Conservation (phyloP, 2,797 vertebrate species). For the Calcarius lapponicus region DNA sequence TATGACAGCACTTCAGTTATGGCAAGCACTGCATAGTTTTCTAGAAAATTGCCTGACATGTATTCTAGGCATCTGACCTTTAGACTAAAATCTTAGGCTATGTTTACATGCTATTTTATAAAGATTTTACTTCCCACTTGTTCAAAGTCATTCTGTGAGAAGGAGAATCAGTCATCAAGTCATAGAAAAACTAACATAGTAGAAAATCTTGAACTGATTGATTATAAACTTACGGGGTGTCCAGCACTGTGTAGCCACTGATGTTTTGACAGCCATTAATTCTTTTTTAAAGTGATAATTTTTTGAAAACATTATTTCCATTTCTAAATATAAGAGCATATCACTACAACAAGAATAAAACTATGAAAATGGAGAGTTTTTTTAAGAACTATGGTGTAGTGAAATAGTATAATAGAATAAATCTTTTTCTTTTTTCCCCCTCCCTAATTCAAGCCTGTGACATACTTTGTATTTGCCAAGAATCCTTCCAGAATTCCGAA, state of each 20-base stretch:
- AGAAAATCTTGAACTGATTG: conserved; percentile 77
- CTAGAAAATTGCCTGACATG: conserved; percentile 64
- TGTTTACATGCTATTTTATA: conserved; percentile 73
- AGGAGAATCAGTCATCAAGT: conserved; percentile 83
- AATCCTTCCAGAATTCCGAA: neutral
- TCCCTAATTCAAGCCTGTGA: neutral
- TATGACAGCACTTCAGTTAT: conserved; percentile 43
- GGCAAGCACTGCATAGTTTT: conserved; percentile 49
- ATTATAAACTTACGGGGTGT: conserved; percentile 71
- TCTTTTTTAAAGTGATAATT: neutral
- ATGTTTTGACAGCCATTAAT: conserved; percentile 67
- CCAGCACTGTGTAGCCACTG: conserved; percentile 63
- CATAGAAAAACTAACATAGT: conserved; percentile 92
- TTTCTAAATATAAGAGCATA: neutral
- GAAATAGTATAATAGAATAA: neutral
- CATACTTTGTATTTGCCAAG: neutral
- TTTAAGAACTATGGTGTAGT: neutral
- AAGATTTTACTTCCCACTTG: conserved; percentile 75
- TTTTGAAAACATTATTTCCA: conserved; percentile 39
- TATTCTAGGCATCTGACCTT: conserved; percentile 79
- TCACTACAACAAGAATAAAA: neutral
- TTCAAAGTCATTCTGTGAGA: conserved; percentile 73
- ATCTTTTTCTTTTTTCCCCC: neutral
- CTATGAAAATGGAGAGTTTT: neutral
- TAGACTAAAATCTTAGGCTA: conserved; percentile 71